These are phyloP conservation scores for Vanessa tameamea DNA, from an alignment of 1,140 invertebrate genomes.

Conservation along the genomic window DNA sequence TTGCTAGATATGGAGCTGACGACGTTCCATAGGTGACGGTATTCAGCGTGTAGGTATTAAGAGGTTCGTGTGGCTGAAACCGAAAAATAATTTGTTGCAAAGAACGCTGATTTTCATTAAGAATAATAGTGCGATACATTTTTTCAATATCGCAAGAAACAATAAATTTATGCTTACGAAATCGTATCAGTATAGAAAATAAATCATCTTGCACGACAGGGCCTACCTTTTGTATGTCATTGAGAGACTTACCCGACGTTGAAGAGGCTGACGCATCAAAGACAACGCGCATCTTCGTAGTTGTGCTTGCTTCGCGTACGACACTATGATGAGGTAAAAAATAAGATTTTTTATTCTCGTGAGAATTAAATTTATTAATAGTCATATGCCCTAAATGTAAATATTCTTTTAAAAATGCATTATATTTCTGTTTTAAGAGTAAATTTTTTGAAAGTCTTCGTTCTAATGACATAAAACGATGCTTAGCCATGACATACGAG, in stretches of 20 bases:
- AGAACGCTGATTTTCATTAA: background rate
- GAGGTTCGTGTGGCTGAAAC: background rate
- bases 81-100: slow-evolving; percentile 14
- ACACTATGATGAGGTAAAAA: slow-evolving; percentile 14
- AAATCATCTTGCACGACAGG: slow-evolving; percentile 11
- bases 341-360: background rate
- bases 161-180: slow-evolving; percentile 5
- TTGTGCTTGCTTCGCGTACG: too few relatives aligned
- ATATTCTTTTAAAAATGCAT: slow-evolving; percentile 7
- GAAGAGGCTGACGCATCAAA: slow-evolving; percentile 16
- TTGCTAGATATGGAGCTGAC: slow-evolving; percentile 11
- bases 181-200: slow-evolving; percentile 9
- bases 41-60: slow-evolving; percentile 1
- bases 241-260: slow-evolving; percentile 19
- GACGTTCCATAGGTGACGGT: slow-evolving; percentile 9
- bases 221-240: slow-evolving; percentile 11
- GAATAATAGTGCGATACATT: slow-evolving; percentile 13
- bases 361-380: too few relatives aligned
- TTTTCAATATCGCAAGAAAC: slow-evolving; percentile 12
- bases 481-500: background rate
- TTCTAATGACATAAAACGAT: slow-evolving; percentile 1
- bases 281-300: background rate
- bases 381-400: slow-evolving; percentile 2
- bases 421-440: background rate
- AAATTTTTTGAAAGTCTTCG: slow-evolving; percentile 5